Conservation (phyloP, 1,140 invertebrate species). For the Ericerus pela region DNA sequence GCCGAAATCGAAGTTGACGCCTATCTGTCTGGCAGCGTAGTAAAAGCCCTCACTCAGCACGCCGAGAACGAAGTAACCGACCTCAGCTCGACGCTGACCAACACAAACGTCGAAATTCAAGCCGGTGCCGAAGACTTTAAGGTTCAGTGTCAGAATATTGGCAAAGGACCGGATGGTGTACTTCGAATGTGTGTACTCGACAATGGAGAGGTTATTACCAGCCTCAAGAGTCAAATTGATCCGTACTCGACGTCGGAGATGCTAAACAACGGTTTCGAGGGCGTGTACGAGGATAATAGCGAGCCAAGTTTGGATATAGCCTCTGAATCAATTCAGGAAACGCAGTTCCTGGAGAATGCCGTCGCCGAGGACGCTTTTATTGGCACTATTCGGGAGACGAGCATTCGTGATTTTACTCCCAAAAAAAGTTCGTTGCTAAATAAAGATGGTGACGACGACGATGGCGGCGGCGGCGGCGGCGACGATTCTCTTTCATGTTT, state of each 20-base stretch:
- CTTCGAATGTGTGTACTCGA: conserved; percentile 16
- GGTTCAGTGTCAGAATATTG: conserved; percentile 13
- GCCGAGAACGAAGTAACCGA: neutral
- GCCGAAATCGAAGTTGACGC: conserved; percentile 16
- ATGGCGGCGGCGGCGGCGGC: no score
- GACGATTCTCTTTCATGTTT: no score
- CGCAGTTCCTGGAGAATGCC: conserved; percentile 12
- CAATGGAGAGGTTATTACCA: conserved; percentile 16
- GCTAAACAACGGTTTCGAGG: conserved; percentile 10
- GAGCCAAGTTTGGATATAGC: conserved; percentile 16
- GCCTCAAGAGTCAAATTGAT: conserved; percentile 5
- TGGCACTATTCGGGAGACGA: neutral
- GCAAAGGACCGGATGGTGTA: conserved; percentile 14
- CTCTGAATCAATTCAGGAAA: conserved; percentile 14
- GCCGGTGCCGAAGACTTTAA: conserved; percentile 14
- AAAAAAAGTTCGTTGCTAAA: no score
- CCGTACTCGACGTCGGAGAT: conserved; percentile 11
- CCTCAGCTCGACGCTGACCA: conserved; percentile 4
- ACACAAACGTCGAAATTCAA: conserved; percentile 16
- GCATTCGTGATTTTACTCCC: neutral
- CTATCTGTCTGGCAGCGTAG: conserved; percentile 15
- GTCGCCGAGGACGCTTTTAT: conserved; percentile 2
- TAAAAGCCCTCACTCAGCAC: conserved; percentile 8
- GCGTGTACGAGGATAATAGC: conserved; percentile 15
- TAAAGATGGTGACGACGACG: no score